Evolutionary conservation across 2,888 invertebrate species (phyloP), one percentile per base, ranked within the genome.

Genomic region (Pilophorus perplexus): DNA sequence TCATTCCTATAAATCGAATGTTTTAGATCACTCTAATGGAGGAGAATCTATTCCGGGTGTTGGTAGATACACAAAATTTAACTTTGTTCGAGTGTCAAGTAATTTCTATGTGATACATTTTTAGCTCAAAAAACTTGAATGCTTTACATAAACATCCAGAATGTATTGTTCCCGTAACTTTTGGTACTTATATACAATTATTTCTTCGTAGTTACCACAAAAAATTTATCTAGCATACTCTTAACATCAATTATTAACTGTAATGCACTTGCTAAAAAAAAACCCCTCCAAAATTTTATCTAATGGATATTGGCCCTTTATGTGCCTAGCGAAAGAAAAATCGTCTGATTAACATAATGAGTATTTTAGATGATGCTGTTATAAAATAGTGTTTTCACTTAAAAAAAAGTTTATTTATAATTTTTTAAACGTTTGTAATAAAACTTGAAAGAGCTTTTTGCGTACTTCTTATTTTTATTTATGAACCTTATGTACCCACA

Each of bases 351-450:
- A 55, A 38, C 25, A 38, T 55, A 38, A 55, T 55, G 38, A 37
- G 55, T 22, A 38, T 37, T 38, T 55, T 33, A 55, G 55, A 60
- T 60, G 27, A 44, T 60, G 28, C 25, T 44, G 60, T 60, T 60
- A 44, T 60, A 28, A 25, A 57, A 20, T 60, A 42, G 60, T 44
- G 60, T 60, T 60, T 60, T 60, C 42, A 60, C 46, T 60, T 44
- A 44, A 55, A 28, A n/a, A n/a, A 59, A 59, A 60, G 46, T 60
- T 60, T 60, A 60, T 60, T 60, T 42, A 60, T 60, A 60, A 44
- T 44, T 60, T 60, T 60, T 42, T 60, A 44, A 60, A 60, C 46
- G 22, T 46, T 46, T 46, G 46, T 46, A 46, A 25, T 46, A 20
- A 46, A 46, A 46, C 23, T 14, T 10, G 14, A 46, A 22, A 46